phyloP scores from a whole-genome alignment of 2,797 vertebrate genomes.

The Coluber constrictor region DNA sequence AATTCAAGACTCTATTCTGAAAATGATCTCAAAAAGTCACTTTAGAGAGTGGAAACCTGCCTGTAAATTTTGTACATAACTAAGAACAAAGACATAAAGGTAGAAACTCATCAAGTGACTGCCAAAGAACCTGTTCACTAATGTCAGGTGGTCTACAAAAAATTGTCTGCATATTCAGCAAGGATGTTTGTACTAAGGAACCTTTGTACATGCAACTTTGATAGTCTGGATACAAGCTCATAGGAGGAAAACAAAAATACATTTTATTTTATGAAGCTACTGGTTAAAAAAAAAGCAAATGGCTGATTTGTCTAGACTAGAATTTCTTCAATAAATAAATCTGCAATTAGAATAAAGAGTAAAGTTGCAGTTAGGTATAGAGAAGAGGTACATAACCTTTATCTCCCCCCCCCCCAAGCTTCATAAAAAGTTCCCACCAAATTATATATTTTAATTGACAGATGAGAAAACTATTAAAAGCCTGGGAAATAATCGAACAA shows the following conservation, averaged over 20 bases:
- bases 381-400: not conserved
- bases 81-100: not conserved
- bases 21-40: not conserved
- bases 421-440: not conserved
- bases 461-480: not conserved
- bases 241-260: not conserved
- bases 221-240: not conserved
- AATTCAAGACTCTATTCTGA: not conserved
- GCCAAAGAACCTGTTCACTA: not conserved
- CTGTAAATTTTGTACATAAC: not conserved
- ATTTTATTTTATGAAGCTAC: not conserved
- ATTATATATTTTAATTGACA: not conserved
- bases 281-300: not conserved
- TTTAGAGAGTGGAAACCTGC: not conserved
- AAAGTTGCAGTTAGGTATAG: not conserved
- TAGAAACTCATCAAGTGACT: not conserved
- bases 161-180: not conserved
- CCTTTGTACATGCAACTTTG: not conserved
- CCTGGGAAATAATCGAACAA: not conserved
- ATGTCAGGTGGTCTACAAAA: not conserved
- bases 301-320: not conserved
- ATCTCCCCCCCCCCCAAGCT: not conserved
- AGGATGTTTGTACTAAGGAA: not conserved
- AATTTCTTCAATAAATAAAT: slow-evolving; percentile 9
- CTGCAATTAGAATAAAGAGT: not conserved